Percentiles rank a stretch among this genome's conserved stretches.
Conservation (phyloP, 2,113 vertebrate species). For the Glaucidium brasilianum region DNA sequence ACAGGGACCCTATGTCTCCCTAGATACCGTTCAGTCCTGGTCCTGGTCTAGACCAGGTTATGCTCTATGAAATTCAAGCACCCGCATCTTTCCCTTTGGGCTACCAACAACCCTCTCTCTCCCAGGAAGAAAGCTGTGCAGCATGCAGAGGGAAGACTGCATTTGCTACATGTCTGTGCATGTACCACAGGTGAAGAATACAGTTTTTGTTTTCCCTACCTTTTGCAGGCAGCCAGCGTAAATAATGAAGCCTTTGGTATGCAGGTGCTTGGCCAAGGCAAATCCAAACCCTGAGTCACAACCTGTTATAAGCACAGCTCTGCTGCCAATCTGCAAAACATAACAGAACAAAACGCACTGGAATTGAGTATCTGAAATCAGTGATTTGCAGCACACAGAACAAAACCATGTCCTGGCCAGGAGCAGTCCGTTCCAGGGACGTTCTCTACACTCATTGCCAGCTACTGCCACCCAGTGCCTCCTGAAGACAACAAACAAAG, state of each 20-base stretch:
- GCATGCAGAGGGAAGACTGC: not conserved
- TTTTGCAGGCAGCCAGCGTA: slow-evolving; percentile 81
- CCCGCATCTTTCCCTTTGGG: not conserved
- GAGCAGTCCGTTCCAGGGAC: not conserved
- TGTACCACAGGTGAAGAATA: not conserved
- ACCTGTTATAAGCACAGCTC: slow-evolving; percentile 78
- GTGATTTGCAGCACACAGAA: not conserved
- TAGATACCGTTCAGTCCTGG: not conserved
- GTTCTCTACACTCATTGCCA: not conserved
- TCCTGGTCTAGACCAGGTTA: not conserved
- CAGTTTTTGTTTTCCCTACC: slow-evolving; percentile 57
- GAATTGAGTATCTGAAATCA: not conserved
- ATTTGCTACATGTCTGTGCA: not conserved
- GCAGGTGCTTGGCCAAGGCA: slow-evolving; percentile 75
- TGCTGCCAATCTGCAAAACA: slow-evolving; percentile 68
- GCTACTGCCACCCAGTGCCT: not conserved
- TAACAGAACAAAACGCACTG: not conserved
- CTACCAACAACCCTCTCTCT: not conserved
- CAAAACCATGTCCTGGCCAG: not conserved
- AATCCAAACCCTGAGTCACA: slow-evolving; percentile 83
- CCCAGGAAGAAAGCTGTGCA: not conserved
- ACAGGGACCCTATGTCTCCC: not conserved
- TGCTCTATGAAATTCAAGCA: not conserved
- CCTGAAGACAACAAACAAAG: not conserved
- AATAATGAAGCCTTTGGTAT: slow-evolving; percentile 75